Base-by-base conservation (phyloP, 2,797 vertebrate genomes). In the Telmatherina bonti region DNA sequence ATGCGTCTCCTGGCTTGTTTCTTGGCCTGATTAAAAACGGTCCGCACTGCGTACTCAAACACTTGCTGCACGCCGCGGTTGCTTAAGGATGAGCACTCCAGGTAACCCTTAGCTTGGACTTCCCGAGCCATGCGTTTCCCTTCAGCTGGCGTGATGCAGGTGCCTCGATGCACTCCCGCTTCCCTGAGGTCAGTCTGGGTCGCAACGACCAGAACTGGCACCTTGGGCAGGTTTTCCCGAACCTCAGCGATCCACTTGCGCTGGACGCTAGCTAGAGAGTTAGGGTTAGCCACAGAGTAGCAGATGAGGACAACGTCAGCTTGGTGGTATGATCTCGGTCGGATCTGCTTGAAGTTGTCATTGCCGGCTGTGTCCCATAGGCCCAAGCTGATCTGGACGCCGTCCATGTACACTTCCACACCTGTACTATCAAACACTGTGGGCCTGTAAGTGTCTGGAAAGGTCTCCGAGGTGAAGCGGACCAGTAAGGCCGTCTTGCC, bases 391-490 rank as follows among this genome's bases (percentile, higher is more conserved):
- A 99, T 98, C 88, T 96, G 97, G 43, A 95, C 87, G 1, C 97
- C 97, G 0, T 99, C 97, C 97, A 98, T 96, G 92, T 96, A 97
- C 51, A 99, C 97, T 0, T 99, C 97, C 45, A 99, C 97, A 0
- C 98, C 98, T 0, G 96, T 98, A 81, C 98, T 99, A 66, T 99
- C 97, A 9, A 98, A 99, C 24, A 99, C 96, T 0, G 98, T 99
- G 54, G 98, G 97, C 89, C 91, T 96, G 85, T 99, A 99, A 60
- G 87, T 68, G 26, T 98, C 97, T 0, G 97, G 98, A 82, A 98
- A 99, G 12, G 96, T 98, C 91, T 98, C 97, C 0, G 97, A 97
- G 33, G 97, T 98, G 86, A 99, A 99, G 73, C 97, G 96, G 38
- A 99, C 95, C 84, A 99, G 81, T 26, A 99, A 92, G 0, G 97